Evolutionary conservation across 2,888 invertebrate genomes (phyloP).

Genomic region (Perizoma affinitatum): DNA sequence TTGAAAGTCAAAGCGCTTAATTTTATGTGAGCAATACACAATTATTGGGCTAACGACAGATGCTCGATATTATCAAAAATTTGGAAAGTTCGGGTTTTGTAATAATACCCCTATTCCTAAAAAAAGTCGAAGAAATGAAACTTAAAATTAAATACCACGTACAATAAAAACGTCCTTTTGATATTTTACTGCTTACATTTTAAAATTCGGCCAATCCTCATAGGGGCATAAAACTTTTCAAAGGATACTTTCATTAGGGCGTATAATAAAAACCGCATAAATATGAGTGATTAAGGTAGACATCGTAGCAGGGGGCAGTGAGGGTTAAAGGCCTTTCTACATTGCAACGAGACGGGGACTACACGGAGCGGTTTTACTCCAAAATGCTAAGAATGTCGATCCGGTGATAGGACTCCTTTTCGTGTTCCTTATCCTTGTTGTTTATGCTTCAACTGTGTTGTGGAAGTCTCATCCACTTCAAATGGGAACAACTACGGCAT

Average conservation of each 20-base stretch:
- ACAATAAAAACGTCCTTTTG: slow-evolving; percentile 29
- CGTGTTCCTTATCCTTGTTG: too few relatives aligned
- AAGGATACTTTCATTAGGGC: slow-evolving; percentile 67
- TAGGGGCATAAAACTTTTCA: slow-evolving; percentile 46
- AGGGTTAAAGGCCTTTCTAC: slow-evolving; percentile 33
- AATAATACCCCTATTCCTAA: too few relatives aligned
- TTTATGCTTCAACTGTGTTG: too few relatives aligned
- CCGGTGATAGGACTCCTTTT: too few relatives aligned
- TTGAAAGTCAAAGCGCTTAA: too few relatives aligned
- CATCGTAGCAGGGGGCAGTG: slow-evolving; percentile 63
- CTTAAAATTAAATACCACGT: slow-evolving; percentile 19
- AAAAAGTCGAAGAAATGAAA: background rate
- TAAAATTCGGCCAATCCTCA: slow-evolving; percentile 35
- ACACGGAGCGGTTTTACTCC: slow-evolving; percentile 4
- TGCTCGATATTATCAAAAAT: too few relatives aligned
- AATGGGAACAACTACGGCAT: too few relatives aligned
- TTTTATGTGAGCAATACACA: too few relatives aligned
- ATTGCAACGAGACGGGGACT: slow-evolving; percentile 12
- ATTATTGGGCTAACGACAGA: too few relatives aligned
- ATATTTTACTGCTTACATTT: slow-evolving; percentile 45
- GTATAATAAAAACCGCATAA: slow-evolving; percentile 72
- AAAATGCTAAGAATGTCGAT: too few relatives aligned
- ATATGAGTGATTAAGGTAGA: slow-evolving; percentile 76
- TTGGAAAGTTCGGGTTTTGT: too few relatives aligned
- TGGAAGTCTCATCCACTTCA: too few relatives aligned